Conservation (phyloP, 2,113 vertebrate species). For the Gavialis gangeticus region DNA sequence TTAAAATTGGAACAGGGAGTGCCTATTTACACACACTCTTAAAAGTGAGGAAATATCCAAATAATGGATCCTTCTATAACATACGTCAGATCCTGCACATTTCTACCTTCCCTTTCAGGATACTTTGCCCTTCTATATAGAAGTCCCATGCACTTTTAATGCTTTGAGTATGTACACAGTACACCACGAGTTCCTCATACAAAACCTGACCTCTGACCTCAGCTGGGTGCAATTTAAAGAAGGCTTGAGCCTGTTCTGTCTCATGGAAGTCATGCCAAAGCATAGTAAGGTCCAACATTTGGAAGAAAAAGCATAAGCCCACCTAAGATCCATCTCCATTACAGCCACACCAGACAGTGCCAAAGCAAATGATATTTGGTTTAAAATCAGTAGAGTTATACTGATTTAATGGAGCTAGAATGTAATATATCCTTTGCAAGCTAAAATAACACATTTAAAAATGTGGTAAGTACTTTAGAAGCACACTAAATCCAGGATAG, state of each 20-base stretch:
- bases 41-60: not conserved
- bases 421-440: not conserved
- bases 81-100: not conserved
- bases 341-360: not conserved
- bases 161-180: not conserved
- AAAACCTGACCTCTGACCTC: not conserved
- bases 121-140: not conserved
- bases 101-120: not conserved
- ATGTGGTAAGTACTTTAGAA: not conserved
- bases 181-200: rapidly evolving
- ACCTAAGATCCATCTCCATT: not conserved
- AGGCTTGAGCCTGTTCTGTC: not conserved
- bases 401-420: not conserved
- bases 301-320: not conserved
- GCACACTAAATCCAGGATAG: not conserved
- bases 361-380: too few relatives aligned
- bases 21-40: not conserved
- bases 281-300: not conserved
- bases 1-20: not conserved
- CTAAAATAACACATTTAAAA: too few relatives aligned
- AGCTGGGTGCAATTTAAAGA: too few relatives aligned
- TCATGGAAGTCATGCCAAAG: not conserved
- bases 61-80: not conserved
- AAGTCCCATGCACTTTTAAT: not conserved
- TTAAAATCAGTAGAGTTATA: not conserved